phyloP scores from a whole-genome alignment of 2,113 vertebrate species.

The Osmerus mordax region DNA sequence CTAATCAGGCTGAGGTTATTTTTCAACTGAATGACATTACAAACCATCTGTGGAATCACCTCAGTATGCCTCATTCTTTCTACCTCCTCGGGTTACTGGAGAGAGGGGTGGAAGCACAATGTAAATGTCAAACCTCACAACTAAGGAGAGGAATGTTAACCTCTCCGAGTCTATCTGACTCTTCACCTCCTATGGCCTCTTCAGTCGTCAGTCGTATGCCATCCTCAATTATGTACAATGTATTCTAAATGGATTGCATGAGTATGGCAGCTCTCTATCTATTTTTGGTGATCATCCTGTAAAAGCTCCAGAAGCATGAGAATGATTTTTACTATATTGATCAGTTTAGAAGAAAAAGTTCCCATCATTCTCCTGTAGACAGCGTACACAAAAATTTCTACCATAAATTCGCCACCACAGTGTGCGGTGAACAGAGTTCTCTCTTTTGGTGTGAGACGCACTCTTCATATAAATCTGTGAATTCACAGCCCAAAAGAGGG shows the following conservation, averaged over 20 bases:
- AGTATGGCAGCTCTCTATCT: background rate
- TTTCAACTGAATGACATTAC: slow-evolving; percentile 9
- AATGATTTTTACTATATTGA: background rate
- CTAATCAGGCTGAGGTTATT: slow-evolving; percentile 1
- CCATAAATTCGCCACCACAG: background rate
- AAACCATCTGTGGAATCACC: slow-evolving; percentile 1
- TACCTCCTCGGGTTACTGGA: background rate
- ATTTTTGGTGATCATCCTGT: background rate
- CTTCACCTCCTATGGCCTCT: background rate
- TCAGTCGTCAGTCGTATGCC: background rate
- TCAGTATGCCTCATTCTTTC: background rate
- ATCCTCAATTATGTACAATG: background rate
- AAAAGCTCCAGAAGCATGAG: background rate
- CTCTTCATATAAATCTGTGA: slow-evolving; percentile 6
- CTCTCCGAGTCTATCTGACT: too few species aligned
- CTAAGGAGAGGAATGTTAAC: too few species aligned
- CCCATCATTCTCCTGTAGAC: slow-evolving; percentile 1
- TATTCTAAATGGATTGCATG: background rate
- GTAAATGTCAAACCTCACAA: background rate
- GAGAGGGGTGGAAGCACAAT: background rate
- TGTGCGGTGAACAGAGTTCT: background rate
- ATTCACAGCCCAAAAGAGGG: slow-evolving; percentile 3
- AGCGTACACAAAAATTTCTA: background rate
- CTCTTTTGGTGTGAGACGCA: background rate
- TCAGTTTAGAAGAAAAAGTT: background rate